These are phyloP conservation scores for Cyanocitta stelleri DNA, from an alignment of 2,113 vertebrate species.

Conservation along the genomic window DNA sequence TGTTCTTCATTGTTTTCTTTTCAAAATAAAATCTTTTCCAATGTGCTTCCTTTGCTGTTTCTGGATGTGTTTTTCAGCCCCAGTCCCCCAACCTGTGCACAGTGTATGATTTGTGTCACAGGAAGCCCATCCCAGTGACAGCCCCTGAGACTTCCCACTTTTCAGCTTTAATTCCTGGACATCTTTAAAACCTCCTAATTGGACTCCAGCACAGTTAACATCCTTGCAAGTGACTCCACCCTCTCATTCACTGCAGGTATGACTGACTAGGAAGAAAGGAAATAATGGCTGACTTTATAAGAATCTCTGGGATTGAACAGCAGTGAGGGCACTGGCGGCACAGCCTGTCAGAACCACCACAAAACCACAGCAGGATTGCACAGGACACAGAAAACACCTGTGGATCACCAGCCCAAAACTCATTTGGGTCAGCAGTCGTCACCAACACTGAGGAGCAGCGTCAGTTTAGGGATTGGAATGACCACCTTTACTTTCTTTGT, in stretches of 20 bases:
- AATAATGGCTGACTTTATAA: background rate
- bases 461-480: background rate
- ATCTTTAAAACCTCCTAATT: background rate
- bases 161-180: background rate
- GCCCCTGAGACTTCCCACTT: background rate
- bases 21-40: background rate
- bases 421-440: background rate
- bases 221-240: background rate
- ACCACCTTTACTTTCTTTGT: background rate
- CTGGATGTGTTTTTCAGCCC: background rate
- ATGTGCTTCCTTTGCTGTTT: background rate
- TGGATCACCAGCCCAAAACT: background rate
- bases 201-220: background rate
- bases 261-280: background rate
- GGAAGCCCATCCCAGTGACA: background rate
- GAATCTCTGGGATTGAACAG: background rate
- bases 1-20: background rate
- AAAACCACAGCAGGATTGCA: background rate
- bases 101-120: background rate
- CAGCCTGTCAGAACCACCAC: background rate
- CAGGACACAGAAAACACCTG: background rate
- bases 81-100: background rate
- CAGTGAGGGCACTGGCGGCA: background rate
- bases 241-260: background rate
- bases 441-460: background rate